phyloP scores from a whole-genome alignment of 2,888 invertebrate species.

The Oasisia sp. region DNA sequence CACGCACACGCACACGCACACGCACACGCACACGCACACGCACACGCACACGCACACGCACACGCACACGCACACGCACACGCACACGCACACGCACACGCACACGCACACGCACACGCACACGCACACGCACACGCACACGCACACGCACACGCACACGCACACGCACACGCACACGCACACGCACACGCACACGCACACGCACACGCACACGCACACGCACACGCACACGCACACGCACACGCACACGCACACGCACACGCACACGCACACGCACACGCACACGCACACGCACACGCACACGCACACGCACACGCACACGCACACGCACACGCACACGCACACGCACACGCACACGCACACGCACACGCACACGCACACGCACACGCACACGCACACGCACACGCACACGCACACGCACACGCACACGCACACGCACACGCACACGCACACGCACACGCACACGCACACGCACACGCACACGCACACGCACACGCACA shows the following conservation, averaged over 20 bases:
- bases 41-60: neutral
- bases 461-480: too few species aligned
- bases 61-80: neutral
- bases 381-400: neutral
- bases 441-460: too few species aligned
- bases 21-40: slow-evolving; percentile 19
- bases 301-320: neutral
- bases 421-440: neutral
- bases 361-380: too few species aligned
- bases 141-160: slow-evolving; percentile 14
- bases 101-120: neutral
- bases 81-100: neutral
- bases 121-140: slow-evolving; percentile 20
- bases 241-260: neutral
- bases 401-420: neutral
- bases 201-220: slow-evolving; percentile 14
- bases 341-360: neutral
- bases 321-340: neutral
- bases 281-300: neutral
- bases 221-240: neutral
- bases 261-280: too few species aligned
- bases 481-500: too few species aligned
- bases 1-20: slow-evolving; percentile 21
- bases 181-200: slow-evolving; percentile 21
- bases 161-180: slow-evolving; percentile 18